Conservation (phyloP, 2,888 invertebrate species). For the Yponomeuta malinellus region DNA sequence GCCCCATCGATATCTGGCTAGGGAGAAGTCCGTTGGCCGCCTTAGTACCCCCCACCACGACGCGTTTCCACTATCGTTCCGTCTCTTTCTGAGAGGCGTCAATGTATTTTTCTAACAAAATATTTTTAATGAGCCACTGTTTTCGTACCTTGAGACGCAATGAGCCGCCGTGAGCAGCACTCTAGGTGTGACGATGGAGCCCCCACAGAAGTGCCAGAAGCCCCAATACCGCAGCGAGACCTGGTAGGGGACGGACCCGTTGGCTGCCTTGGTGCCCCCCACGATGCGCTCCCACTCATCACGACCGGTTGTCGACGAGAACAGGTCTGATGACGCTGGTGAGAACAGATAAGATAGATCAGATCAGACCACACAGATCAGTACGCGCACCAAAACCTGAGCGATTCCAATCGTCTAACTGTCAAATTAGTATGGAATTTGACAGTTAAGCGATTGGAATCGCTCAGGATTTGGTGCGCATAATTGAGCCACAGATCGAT, state of each 20-base stretch:
- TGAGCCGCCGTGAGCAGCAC: constrained; percentile 75
- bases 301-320: constrained; percentile 35
- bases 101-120: background rate
- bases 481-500: too few relatives aligned
- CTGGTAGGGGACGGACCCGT: constrained; percentile 69
- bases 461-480: too few relatives aligned
- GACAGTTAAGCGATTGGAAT: too few relatives aligned
- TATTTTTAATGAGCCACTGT: background rate
- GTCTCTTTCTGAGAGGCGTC: too few relatives aligned
- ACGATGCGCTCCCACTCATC: constrained; percentile 68
- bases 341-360: background rate
- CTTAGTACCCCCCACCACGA: too few relatives aligned
- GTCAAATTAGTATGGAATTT: too few relatives aligned
- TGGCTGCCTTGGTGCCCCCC: constrained; percentile 69
- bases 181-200: constrained; percentile 70
- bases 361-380: too few relatives aligned
- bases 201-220: constrained; percentile 76
- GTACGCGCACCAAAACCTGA: too few relatives aligned
- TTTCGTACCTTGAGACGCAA: constrained; percentile 65
- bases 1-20: too few relatives aligned
- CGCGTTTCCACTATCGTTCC: too few relatives aligned
- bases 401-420: too few relatives aligned
- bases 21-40: too few relatives aligned
- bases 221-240: constrained; percentile 60
- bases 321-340: constrained; percentile 45